Evolutionary conservation across 2,797 vertebrate genomes (phyloP).

Genomic region (Sebastes goodei): DNA sequence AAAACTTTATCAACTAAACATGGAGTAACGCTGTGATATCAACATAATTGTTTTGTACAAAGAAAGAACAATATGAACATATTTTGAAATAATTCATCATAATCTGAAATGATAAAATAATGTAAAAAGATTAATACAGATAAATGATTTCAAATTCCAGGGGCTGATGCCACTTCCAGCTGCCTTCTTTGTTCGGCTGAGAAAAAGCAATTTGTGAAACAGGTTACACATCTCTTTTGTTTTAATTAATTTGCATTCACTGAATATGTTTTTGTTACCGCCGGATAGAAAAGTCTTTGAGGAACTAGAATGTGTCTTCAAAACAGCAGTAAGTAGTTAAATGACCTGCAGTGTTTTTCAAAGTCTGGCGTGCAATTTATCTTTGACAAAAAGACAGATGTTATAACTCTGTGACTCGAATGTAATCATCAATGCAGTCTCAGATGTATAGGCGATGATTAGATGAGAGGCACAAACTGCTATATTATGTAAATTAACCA

Average conservation of each 20-base stretch:
- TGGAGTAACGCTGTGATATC: neutral
- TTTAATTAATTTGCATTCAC: neutral
- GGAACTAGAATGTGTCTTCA: neutral
- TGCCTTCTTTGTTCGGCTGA: neutral
- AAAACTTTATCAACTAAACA: neutral
- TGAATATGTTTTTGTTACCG: neutral
- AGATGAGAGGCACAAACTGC: neutral
- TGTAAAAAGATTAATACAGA: neutral
- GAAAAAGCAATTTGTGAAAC: neutral
- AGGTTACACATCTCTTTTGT: neutral
- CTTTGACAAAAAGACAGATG: neutral
- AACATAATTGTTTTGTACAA: neutral
- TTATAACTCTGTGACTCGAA: neutral
- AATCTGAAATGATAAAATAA: neutral
- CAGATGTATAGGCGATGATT: neutral
- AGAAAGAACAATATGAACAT: neutral
- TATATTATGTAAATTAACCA: neutral
- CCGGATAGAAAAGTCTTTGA: neutral
- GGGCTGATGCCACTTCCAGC: neutral
- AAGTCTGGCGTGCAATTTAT: constrained; percentile 1
- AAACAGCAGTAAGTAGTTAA: constrained; percentile 5
- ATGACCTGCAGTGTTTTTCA: constrained; percentile 5
- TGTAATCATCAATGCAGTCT: neutral
- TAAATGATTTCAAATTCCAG: neutral
- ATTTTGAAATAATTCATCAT: neutral